Base-by-base conservation (phyloP, 2,888 invertebrate genomes). In the Dolichopus griseipennis region DNA sequence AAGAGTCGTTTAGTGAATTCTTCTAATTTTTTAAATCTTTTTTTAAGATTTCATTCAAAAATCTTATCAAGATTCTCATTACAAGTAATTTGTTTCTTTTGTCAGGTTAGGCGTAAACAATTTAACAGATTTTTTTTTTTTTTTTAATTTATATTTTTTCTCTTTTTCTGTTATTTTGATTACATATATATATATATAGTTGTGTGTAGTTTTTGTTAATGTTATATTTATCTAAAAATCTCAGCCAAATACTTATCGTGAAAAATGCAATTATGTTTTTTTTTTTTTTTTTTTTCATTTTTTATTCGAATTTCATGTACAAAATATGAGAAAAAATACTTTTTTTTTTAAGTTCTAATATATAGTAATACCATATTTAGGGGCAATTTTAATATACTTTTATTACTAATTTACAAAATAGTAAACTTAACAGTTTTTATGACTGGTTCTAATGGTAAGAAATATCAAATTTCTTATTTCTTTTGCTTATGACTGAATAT, bases 251-350 rank as follows among this genome's bases (percentile, higher is more conserved):
- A 52, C 52, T 52, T 52, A 52, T 18, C 15, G 18, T 52, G 52
- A 52, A 52, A 52, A 52, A 52, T 52, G 52, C 52, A 52, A 52
- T 52, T 52, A 52, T 52, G 52, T 52, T 52, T 52, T 52, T 41
- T 15, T 41, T 41, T 5, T 41, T 41, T 41, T 41, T 41, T 41
- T 41, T 2, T 41, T 41, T 41, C 8, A 15, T 41, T 15, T 41
- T n/a, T 52, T 52, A 52, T 52, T 52, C 52, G 52, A 52, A 52
- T 52, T 52, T 18, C 52, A 52, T n/a, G n/a, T n/a, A 52, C 18
- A 18, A 52, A n/a, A 37, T 37, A 37, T 10, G 27, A 37, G 12
- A 37, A 12, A 10, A 37, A 37, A 37, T 37, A 34, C 34, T 7
- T 34, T 7, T 34, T 34, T 9, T 34, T 34, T n/a, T n/a, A 27